These are phyloP conservation scores for Lamprotornis superbus DNA, from an alignment of 2,113 vertebrate genomes.

Conservation along the genomic window DNA sequence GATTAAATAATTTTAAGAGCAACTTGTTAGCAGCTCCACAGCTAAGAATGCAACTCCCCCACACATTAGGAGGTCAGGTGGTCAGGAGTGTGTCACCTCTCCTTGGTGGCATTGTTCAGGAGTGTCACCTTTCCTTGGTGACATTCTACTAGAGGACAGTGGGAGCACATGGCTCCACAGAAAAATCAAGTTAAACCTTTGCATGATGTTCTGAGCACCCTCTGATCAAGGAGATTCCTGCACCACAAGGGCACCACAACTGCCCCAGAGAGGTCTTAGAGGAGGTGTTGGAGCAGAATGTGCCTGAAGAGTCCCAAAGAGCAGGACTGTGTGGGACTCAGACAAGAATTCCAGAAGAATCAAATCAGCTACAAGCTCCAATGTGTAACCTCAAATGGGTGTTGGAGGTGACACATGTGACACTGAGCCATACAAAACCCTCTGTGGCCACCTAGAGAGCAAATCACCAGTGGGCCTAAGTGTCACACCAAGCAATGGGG, in stretches of 20 bases:
- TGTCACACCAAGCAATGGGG: not conserved
- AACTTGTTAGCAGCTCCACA: not conserved
- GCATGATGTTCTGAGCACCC: accelerated
- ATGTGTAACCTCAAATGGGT: accelerated
- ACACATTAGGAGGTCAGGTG: not conserved
- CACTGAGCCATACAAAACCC: not conserved
- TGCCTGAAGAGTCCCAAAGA: not conserved
- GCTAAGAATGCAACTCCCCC: not conserved
- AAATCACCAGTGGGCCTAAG: accelerated
- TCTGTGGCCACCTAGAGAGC: not conserved
- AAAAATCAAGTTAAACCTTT: not conserved
- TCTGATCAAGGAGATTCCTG: not conserved
- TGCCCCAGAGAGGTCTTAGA: not conserved
- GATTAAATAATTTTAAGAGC: not conserved
- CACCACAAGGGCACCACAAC: too few species aligned
- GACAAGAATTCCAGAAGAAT: not conserved
- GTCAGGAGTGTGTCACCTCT: too few species aligned
- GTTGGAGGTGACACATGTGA: not conserved
- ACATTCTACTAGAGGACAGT: not conserved
- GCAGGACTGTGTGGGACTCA: not conserved
- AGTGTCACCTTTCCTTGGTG: too few species aligned
- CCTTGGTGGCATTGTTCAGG: too few species aligned
- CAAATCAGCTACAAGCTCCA: not conserved
- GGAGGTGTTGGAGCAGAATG: not conserved
- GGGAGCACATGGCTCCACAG: not conserved